Base-by-base conservation (phyloP, 2,113 vertebrate species). In the Labeo catla region DNA sequence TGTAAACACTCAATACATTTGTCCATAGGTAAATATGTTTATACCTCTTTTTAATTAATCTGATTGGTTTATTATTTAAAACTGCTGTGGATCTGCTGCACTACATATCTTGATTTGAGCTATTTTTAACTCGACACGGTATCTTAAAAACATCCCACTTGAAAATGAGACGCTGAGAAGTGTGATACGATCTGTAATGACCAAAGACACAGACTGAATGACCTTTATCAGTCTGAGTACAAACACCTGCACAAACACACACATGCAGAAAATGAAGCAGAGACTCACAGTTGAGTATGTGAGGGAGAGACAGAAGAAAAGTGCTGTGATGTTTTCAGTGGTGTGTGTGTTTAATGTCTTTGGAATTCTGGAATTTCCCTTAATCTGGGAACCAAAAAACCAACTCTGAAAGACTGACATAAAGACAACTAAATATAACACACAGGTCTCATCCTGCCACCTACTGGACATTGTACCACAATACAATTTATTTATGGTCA, bases 301-400 rank as follows among this genome's bases (percentile, higher is more conserved):
- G 19, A 72, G 8, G 16, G 8, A 21, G 68, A 36, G 8, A 45
- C 39, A 11, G 39, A 72, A 72, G 36, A 45, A 85, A 92, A 78
- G 89, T 50, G 90, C 87, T 82, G 81, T 84, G 76, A 76, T 66
- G 86, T 74, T 74, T 63, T 72, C 68, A 52, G 59, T 76, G 80
- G 65, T 59, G 34, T 68, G 66, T 84, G 76, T 86, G 39, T 65
- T 36, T 57, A 36, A 59, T 76, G 82, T 45, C 54, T 80, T 83
- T 63, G 86, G 85, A 70, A 74, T 86, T 83, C 77, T 86, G 93
- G 92, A 94, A 93, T 92, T 88, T 87, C 93, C 93, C 93, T 61
- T 61, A 57, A 76, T 57, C 82, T 83, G 36, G 12, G 82, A 84
- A 73, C 47, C n/a, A 54, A 70, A 45, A 59, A 74, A 70, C 70